Evolutionary conservation across 2,113 vertebrate species (phyloP).

Genomic region (Prochilodus magdalenae): DNA sequence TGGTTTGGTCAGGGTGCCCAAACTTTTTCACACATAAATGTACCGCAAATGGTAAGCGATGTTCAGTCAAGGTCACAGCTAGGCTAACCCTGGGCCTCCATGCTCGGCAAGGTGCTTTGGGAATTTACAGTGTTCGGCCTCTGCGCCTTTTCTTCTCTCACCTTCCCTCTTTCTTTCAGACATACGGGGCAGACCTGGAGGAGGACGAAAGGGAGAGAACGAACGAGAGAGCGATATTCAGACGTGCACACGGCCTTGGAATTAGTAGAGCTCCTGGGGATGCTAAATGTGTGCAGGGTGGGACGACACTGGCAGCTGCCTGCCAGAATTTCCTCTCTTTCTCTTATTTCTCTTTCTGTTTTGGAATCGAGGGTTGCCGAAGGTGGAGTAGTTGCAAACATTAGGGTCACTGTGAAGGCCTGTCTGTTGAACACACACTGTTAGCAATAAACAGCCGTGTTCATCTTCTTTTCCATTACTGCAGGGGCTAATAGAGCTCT

Average conservation of each 20-base stretch:
- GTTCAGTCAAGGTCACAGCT: slow-evolving; percentile 13
- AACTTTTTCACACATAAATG: too few relatives aligned
- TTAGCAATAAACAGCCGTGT: neutral
- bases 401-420: slow-evolving; percentile 4
- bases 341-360: neutral
- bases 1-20: too few relatives aligned
- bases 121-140: slow-evolving; percentile 1
- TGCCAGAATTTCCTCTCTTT: slow-evolving; percentile 69
- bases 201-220: slow-evolving; percentile 32
- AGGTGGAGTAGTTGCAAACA: neutral
- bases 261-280: slow-evolving; percentile 76
- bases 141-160: neutral
- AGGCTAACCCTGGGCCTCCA: neutral
- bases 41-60: neutral
- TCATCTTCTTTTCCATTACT: neutral
- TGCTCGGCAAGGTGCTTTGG: neutral
- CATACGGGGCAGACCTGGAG: slow-evolving; percentile 40
- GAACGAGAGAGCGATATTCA: slow-evolving; percentile 57
- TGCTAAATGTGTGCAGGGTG: slow-evolving; percentile 69
- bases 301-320: slow-evolving; percentile 72
- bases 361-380: neutral
- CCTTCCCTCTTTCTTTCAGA: slow-evolving; percentile 44
- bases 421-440: neutral
- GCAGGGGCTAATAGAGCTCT: neutral
- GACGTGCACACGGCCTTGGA: slow-evolving; percentile 74